Percentiles rank a stretch among this genome's conserved stretches.
These are phyloP conservation scores for cattle (Bos taurus) DNA, from an alignment of 2,113 vertebrate species.

Conservation along the genomic window DNA sequence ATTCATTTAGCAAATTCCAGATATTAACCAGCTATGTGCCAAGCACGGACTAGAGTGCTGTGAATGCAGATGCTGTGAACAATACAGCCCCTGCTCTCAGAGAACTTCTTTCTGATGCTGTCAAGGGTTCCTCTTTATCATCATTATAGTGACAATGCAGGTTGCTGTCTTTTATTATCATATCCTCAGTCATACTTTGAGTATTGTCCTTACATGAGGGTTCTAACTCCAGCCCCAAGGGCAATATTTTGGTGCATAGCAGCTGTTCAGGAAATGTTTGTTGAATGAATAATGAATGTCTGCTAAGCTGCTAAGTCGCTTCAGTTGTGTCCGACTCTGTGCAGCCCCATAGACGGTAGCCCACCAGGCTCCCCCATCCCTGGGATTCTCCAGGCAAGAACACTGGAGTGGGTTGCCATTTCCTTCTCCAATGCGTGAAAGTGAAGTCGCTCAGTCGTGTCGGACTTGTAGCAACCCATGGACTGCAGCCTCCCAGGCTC, in stretches of 20 bases:
- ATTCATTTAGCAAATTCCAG: neutral
- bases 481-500: too few relatives aligned
- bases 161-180: neutral
- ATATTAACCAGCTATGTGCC: neutral
- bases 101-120: neutral
- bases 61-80: neutral
- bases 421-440: too few relatives aligned
- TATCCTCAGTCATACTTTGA: accelerated
- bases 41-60: neutral
- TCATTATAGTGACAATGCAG: neutral
- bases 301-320: too few relatives aligned
- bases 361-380: too few relatives aligned
- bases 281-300: neutral
- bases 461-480: too few relatives aligned
- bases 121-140: neutral
- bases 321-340: too few relatives aligned
- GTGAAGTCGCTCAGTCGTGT: too few relatives aligned
- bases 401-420: too few relatives aligned
- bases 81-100: neutral
- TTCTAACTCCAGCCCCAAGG: too few relatives aligned
- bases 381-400: too few relatives aligned
- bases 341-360: too few relatives aligned
- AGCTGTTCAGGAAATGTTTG: neutral
- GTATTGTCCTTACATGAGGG: neutral
- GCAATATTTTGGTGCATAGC: neutral